Base-by-base conservation (phyloP, 2,113 vertebrate species). In the Macquaria australasica region DNA sequence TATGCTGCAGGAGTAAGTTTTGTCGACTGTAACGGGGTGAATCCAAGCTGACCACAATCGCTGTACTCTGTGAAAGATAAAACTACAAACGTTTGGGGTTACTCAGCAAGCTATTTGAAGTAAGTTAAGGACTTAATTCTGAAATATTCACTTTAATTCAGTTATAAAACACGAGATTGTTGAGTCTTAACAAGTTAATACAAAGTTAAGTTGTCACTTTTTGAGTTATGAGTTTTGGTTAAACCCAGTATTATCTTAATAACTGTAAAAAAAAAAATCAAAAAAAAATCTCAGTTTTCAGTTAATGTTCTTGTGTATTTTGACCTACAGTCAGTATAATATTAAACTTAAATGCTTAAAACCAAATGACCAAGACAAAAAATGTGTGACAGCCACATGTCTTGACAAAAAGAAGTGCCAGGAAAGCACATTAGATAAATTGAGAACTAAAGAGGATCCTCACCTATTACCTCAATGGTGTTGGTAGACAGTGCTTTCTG, bases 401-500 rank as follows among this genome's bases (percentile, higher is more conserved):
- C 20, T 45, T 77, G 51, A 45, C 28, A 69, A 37, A 48, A 78
- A 31, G 10, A 41, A 20, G 11, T 5, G 18, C 8, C 4, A 31
- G 5, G 1, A 73, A 59, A 53, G 16, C 4, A 31, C 41, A 23
- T 56, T 0, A 34, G 1, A 59, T 20, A 66, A n/a, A 82, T 3
- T n/a, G 23, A 55, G 10, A 67, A 59, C 0, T 7, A 43, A 53
- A 23, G 56, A 55, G 28, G 16, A 34, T 79, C 16, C 83, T 85
- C 34, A 91, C 86, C 78, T 45, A 0, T 4, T 12, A 91, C 79
- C 1, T 21, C 6, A 10, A 89, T 1, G 21, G 2, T n/a, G 1
- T 3, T 37, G 0, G 0, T 2, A 3, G 0, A 18, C 3, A 88
- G 6, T 4, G 0, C 0, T 0, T 1, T 2, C 0, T 2, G 1